These are phyloP conservation scores for Lochmaea capreae DNA, from an alignment of 2,888 invertebrate species.

Conservation along the genomic window DNA sequence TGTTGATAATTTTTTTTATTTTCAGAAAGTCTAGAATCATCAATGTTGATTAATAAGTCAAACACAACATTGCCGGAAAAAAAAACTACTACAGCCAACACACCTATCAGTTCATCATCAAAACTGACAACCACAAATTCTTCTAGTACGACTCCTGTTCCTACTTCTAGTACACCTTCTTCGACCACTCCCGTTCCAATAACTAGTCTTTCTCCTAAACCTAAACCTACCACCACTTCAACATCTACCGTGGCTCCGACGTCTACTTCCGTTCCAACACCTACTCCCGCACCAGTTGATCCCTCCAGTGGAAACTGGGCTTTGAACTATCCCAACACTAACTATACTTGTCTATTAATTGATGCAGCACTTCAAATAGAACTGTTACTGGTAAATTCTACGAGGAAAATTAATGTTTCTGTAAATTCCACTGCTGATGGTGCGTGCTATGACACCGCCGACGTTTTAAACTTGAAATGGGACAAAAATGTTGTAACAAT, in stretches of 20 bases:
- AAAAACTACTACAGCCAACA: background rate
- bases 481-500: slow-evolving; percentile 40
- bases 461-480: slow-evolving; percentile 64
- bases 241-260: slow-evolving; percentile 48
- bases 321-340: slow-evolving; percentile 60
- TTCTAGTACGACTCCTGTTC: background rate
- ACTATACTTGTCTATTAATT: slow-evolving; percentile 72
- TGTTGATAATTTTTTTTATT: background rate
- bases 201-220: slow-evolving; percentile 51
- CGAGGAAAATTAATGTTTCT: slow-evolving; percentile 64
- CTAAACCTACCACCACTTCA: slow-evolving; percentile 51
- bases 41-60: too few relatives aligned
- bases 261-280: slow-evolving; percentile 57
- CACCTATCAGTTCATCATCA: background rate
- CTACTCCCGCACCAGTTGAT: slow-evolving; percentile 56
- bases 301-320: slow-evolving; percentile 68
- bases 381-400: slow-evolving; percentile 64
- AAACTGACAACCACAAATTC: background rate
- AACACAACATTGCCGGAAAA: too few relatives aligned
- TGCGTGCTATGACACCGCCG: slow-evolving; percentile 61
- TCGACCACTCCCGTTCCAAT: slow-evolving; percentile 52
- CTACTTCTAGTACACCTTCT: background rate
- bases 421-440: slow-evolving; percentile 61
- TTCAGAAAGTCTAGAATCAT: background rate
- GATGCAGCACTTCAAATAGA: slow-evolving; percentile 77